phyloP scores from a whole-genome alignment of 2,888 invertebrate genomes.

The Miltochrista miniata region DNA sequence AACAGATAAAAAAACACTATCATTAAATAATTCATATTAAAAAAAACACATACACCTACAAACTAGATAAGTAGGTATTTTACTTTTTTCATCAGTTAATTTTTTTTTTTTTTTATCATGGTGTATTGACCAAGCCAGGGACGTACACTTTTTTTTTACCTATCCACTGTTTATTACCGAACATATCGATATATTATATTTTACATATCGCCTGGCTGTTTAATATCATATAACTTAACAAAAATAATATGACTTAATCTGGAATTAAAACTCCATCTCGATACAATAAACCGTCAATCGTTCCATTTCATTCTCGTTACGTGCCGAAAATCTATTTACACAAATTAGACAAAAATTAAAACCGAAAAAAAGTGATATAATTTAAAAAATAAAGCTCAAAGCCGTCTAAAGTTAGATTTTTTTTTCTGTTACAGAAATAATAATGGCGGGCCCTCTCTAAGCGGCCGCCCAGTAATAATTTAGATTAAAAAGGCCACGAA shows the following conservation, averaged over 20 bases:
- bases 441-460: slow-evolving; percentile 27
- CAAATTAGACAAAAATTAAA: slow-evolving; percentile 35
- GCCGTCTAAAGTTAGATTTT: slow-evolving; percentile 49
- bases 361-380: slow-evolving; percentile 28
- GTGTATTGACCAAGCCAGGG: slow-evolving; percentile 34
- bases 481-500: slow-evolving; percentile 59
- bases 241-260: slow-evolving; percentile 48
- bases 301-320: slow-evolving; percentile 34
- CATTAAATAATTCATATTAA: slow-evolving; percentile 70
- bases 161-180: slow-evolving; percentile 25
- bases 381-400: slow-evolving; percentile 58
- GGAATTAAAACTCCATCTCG: slow-evolving; percentile 40
- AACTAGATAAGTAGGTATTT: slow-evolving; percentile 68
- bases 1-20: slow-evolving; percentile 64
- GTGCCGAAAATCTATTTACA: slow-evolving; percentile 49
- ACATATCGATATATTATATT: slow-evolving; percentile 17
- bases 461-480: slow-evolving; percentile 42
- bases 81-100: slow-evolving; percentile 39
- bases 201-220: slow-evolving; percentile 25
- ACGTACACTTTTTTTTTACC: slow-evolving; percentile 12
- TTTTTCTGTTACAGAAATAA: slow-evolving; percentile 32
- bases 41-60: slow-evolving; percentile 75
- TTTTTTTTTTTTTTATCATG: slow-evolving; percentile 11
- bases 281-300: slow-evolving; percentile 29
- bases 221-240: slow-evolving; percentile 45